These are phyloP conservation scores for Euclidia mi DNA, from an alignment of 2,888 invertebrate species.

Conservation along the genomic window DNA sequence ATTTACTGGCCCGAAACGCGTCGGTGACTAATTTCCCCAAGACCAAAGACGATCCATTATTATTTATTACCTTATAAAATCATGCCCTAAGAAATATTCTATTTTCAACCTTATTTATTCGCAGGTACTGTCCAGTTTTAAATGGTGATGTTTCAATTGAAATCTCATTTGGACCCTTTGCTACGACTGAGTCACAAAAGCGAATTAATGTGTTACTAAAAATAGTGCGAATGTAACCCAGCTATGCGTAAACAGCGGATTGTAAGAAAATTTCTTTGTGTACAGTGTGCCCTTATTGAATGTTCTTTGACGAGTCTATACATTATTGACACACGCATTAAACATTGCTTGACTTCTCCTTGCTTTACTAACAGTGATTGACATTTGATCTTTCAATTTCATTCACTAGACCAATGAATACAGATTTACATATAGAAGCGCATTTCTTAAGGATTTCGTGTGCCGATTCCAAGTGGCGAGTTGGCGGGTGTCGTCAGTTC, in stretches of 20 bases:
- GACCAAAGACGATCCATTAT: conserved; percentile 87
- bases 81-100: conserved; percentile 51
- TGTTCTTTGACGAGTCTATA: conserved; percentile 28
- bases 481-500: no score
- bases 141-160: conserved; percentile 50
- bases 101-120: conserved; percentile 63
- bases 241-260: conserved; percentile 58
- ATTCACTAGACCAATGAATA: no score
- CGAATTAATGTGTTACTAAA: conserved; percentile 76
- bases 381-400: no score
- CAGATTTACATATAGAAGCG: no score
- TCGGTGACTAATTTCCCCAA: conserved; percentile 85
- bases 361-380: no score
- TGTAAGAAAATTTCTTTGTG: conserved; percentile 57
- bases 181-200: conserved; percentile 76
- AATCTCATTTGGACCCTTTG: conserved; percentile 78
- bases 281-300: conserved; percentile 33
- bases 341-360: no score
- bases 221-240: conserved; percentile 70
- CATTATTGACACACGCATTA: background rate
- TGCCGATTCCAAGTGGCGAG: no score
- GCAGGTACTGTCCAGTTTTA: conserved; percentile 63
- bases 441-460: no score
- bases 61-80: conserved; percentile 86
- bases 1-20: conserved; percentile 63